phyloP scores from a whole-genome alignment of 2,888 invertebrate genomes.

The Hypomecis atomaria region DNA sequence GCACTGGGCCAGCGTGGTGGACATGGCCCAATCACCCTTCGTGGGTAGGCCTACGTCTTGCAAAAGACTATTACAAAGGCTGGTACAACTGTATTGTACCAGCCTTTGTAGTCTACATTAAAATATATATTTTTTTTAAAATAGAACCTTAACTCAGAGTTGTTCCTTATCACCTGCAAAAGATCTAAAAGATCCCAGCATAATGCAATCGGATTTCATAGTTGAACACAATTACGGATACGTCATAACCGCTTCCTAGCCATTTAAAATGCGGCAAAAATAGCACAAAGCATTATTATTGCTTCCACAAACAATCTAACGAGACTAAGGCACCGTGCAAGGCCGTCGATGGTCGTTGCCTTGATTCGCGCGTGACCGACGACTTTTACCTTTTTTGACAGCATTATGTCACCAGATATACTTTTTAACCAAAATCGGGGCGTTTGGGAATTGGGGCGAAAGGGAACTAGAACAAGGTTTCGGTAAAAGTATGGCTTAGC shows the following conservation, averaged over 20 bases:
- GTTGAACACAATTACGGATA: neutral
- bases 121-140: too few species aligned
- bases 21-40: too few species aligned
- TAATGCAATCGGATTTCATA: neutral
- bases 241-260: slow-evolving; percentile 7
- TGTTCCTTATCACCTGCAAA: neutral
- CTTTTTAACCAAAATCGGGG: slow-evolving; percentile 14
- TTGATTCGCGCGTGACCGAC: slow-evolving; percentile 38
- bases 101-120: too few species aligned
- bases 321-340: slow-evolving; percentile 49
- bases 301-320: slow-evolving; percentile 26
- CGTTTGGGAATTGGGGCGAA: slow-evolving; percentile 8
- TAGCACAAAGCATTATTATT: slow-evolving; percentile 8
- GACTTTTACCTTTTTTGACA: slow-evolving; percentile 34
- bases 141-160: too few species aligned
- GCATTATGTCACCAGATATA: slow-evolving; percentile 33
- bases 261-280: slow-evolving; percentile 2
- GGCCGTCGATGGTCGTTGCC: slow-evolving; percentile 63
- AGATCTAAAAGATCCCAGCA: neutral
- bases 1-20: too few species aligned
- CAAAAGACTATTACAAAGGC: too few species aligned
- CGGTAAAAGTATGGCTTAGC: neutral
- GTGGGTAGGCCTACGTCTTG: too few species aligned
- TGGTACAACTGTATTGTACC: too few species aligned
- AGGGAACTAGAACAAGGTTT: slow-evolving; percentile 13